Evolutionary conservation across 2,113 vertebrate genomes (phyloP).

Genomic region (Bos javanicus): DNA sequence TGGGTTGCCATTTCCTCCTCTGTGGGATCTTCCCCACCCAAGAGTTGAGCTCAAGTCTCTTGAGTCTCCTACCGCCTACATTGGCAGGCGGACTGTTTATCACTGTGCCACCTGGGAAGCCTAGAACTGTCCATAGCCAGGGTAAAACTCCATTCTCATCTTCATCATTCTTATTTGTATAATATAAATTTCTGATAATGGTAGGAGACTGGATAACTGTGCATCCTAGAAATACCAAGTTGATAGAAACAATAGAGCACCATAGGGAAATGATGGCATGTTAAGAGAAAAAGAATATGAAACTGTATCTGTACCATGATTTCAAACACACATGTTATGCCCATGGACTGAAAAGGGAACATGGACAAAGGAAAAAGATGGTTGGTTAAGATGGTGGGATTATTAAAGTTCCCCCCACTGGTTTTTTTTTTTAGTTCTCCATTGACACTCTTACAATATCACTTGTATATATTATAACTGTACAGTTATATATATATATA

Average conservation of each 20-base stretch:
- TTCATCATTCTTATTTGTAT: background rate
- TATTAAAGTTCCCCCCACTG: background rate
- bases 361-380: background rate
- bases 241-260: background rate
- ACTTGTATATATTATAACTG: background rate
- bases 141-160: constrained; percentile 9
- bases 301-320: background rate
- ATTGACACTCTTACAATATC: background rate
- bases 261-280: background rate
- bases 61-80: background rate
- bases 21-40: background rate
- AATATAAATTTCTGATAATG: background rate
- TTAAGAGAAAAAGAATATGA: background rate
- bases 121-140: background rate
- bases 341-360: background rate
- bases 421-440: background rate
- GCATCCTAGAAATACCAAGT: background rate
- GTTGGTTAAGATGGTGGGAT: background rate
- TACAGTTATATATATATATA: background rate
- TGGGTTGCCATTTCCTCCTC: background rate
- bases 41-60: background rate
- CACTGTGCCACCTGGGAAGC: background rate
- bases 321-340: background rate
- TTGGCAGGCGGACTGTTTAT: background rate
- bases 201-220: background rate